Evolutionary conservation across 2,113 vertebrate genomes (phyloP).

Genomic region (Siniperca chuatsi): DNA sequence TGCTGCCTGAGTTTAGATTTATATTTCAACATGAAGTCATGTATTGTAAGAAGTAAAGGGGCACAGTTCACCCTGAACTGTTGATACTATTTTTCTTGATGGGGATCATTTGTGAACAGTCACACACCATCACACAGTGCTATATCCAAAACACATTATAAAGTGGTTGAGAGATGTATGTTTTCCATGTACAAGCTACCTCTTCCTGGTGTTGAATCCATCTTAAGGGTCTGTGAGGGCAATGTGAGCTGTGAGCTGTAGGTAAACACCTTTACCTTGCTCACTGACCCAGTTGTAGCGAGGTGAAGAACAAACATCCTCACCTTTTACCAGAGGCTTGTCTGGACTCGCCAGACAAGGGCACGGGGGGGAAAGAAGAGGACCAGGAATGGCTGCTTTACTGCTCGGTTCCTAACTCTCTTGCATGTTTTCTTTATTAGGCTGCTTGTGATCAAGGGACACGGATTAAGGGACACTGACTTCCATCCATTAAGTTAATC

Average conservation of each 20-base stretch:
- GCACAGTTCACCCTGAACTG: not conserved
- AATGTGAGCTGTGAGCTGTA: conserved; percentile 4
- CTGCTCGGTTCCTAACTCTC: not conserved
- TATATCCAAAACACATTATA: not conserved
- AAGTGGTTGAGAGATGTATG: not conserved
- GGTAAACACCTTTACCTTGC: conserved; percentile 53
- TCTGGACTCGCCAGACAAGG: conserved; percentile 59
- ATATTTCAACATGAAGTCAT: conserved; percentile 35
- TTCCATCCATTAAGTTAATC: not conserved
- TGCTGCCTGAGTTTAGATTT: conserved; percentile 21
- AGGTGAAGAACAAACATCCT: conserved; percentile 66
- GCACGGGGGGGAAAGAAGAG: not conserved
- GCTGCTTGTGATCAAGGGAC: conserved; percentile 40
- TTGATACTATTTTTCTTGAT: conserved; percentile 14
- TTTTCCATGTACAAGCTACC: not conserved
- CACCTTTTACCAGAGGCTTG: conserved; percentile 62
- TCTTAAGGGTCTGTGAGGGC: conserved; percentile 21
- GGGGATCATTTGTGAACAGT: conserved; percentile 34
- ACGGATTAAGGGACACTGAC: conserved; percentile 20
- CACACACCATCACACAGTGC: not conserved
- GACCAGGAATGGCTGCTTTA: not conserved
- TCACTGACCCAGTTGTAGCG: conserved; percentile 68
- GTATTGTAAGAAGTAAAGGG: conserved; percentile 21
- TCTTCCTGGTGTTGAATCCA: conserved; percentile 6
- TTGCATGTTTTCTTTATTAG: conserved; percentile 32